Base-by-base conservation (phyloP, 2,888 invertebrate species). In the Ophion ventricosus region DNA sequence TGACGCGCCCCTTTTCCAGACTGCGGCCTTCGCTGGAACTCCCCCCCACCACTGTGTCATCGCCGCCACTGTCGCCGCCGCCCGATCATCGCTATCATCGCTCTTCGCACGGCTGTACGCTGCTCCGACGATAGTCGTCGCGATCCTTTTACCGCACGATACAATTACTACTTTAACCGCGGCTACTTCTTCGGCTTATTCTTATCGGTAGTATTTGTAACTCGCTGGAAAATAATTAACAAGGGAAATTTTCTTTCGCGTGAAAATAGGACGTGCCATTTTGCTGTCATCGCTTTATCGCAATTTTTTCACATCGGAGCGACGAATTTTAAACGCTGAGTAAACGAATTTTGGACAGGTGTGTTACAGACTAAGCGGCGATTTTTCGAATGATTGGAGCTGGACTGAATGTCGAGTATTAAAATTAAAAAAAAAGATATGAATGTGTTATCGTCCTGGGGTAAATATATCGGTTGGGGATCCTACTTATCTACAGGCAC, bases 21-120 rank as follows among this genome's bases (percentile, higher is more conserved):
- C 14, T 17, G 49, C 64, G 76, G 70, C 66, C 25, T 23, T 26
- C 40, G 56, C 59, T 61, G 40, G 78, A 79, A 77, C 78, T 23
- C 23, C 23, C 57, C 56, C 23, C 23, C 57, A 57, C 57, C 23
- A 23, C n/a, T n/a, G n/a, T n/a, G n/a, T n/a, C n/a, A n/a, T n/a
- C n/a, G n/a, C n/a, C n/a, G n/a, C n/a, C n/a, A n/a, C n/a, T n/a
- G n/a, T n/a, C n/a, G n/a, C 43, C 69, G 43, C 73, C 4, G 17
- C 14, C 17, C 49, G 49, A 49, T 11, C 17, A n/a, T n/a, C n/a
- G n/a, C n/a, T n/a, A n/a, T n/a, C 17, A 4, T 17, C 17, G 64
- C 77, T n/a, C 56, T 64, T 35, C 59, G 25, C 73, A 10, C 72
- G 17, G n/a, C 61, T 14, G 23, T 7, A 61, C 57, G 23, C 35